Percentiles rank a stretch among this genome's conserved stretches.
Evolutionary conservation across 2,113 vertebrate genomes (phyloP).

Genomic region (Typhlomys cinereus): DNA sequence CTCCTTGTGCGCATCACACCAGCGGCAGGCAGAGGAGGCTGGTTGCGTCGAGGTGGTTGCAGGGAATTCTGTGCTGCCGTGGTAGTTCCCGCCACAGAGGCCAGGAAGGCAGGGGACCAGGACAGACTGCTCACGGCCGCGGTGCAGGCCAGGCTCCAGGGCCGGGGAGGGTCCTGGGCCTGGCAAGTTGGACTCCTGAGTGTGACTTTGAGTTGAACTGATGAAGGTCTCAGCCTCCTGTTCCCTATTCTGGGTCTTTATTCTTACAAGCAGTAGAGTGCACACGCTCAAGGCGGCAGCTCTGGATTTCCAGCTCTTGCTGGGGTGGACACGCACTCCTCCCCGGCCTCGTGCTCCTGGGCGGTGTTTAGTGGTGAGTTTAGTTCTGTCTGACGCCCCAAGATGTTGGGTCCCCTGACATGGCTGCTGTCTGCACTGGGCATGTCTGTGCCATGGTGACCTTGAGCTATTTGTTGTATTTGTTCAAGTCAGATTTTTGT

Average conservation of each 20-base stretch:
- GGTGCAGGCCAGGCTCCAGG: not conserved
- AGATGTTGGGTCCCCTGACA: no score
- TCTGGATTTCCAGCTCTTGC: not conserved
- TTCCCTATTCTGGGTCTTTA: constrained; percentile 44
- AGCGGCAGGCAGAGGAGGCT: not conserved
- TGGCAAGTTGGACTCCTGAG: not conserved
- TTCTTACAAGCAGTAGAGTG: not conserved
- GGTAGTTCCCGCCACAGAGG: not conserved
- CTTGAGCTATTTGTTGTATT: not conserved
- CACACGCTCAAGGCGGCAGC: no score
- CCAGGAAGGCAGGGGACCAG: not conserved
- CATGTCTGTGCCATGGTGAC: not conserved
- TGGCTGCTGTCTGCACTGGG: not conserved
- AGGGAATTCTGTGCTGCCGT: not conserved
- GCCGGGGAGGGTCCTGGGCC: no score
- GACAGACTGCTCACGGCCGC: not conserved
- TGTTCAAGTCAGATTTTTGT: not conserved
- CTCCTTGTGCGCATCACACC: no score
- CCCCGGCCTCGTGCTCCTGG: not conserved
- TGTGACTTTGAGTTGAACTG: not conserved
- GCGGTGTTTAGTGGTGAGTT: not conserved
- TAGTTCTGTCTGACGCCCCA: not conserved
- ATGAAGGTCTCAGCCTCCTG: constrained; percentile 50
- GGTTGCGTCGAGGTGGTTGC: not conserved
- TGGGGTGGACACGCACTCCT: not conserved